Evolutionary conservation across 2,113 vertebrate species (phyloP), one percentile per base, ranked within the genome.

Genomic region (Psammodynastes pulverulentus): DNA sequence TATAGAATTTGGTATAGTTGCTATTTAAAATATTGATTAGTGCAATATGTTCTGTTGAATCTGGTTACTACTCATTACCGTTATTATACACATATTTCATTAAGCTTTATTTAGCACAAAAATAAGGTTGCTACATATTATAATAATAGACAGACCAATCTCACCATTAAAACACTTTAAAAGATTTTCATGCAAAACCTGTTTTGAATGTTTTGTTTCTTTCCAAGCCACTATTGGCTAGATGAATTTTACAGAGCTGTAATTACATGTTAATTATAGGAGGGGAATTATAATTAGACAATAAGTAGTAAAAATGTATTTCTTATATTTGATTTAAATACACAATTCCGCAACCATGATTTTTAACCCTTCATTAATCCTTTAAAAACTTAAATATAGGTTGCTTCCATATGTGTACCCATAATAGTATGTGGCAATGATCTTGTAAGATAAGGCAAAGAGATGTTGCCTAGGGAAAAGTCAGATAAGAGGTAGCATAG

Each of bases 311-410:
- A 49, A 23, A 91, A 87, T 8, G 56, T 49, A 49, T 89, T 94
- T 29, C 93, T 91, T 93, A 29, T 72, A 23, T 91, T 94, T 51
- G 67, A 67, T 43, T 91, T 84, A 72, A 88, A 1, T 62, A 84
- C 9, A 23, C 51, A 89, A 84, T 84, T 46, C 26, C 88, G 2
- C 17, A 90, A 94, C 12, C 19, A 53, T 39, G 2, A 26, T 4
- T 86, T 94, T 0, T 62, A 15, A n/a, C 93, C 1, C 46, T 51
- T 1, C 49, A 92, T n/a, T 24, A 91, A 91, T 46, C 90, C 24
- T 79, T 43, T 87, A 87, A n/a, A n/a, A n/a, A 43, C n/a, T 26
- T 87, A 91, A 91, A 45, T 87, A 62, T n/a, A 87, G 58, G 5
- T 51, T 79, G 34, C 34, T 79, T 79, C 34, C 34, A 79, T 39